Percentiles rank a stretch among this genome's conserved stretches.
Conservation (phyloP, 2,113 vertebrate genomes). For the Empidonax traillii region DNA sequence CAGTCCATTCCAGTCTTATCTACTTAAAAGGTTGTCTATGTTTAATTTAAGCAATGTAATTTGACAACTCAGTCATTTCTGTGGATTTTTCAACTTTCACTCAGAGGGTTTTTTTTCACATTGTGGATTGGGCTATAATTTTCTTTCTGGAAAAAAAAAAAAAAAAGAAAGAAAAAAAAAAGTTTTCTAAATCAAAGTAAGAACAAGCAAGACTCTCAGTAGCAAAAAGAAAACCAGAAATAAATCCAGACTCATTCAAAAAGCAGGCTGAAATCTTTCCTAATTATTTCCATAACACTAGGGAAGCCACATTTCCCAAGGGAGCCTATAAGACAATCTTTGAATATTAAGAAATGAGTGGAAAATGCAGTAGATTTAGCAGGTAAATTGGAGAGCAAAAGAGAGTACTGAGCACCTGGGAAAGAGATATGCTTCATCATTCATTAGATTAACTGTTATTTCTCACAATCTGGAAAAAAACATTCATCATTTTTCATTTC, state of each 20-base stretch:
- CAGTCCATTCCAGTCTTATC: background rate
- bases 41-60: background rate
- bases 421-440: constrained; percentile 7
- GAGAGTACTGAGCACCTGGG: background rate
- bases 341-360: background rate
- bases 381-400: constrained; percentile 12
- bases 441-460: background rate
- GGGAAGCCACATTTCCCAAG: constrained; percentile 11
- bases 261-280: constrained; percentile 25
- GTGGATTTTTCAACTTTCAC: background rate
- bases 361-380: constrained; percentile 38
- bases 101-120: background rate
- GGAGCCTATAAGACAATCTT: constrained; percentile 38
- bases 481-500: background rate
- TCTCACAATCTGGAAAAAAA: background rate
- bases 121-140: background rate
- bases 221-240: constrained; percentile 28
- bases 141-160: background rate
- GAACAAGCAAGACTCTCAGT: constrained; percentile 32
- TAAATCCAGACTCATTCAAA: constrained; percentile 53
- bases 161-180: background rate
- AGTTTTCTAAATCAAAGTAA: constrained; percentile 18
- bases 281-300: constrained; percentile 52
- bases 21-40: background rate
- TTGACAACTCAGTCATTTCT: background rate